Evolutionary conservation across 2,797 vertebrate species (phyloP), one percentile per base, ranked within the genome.

Genomic region (Octomys mimax): DNA sequence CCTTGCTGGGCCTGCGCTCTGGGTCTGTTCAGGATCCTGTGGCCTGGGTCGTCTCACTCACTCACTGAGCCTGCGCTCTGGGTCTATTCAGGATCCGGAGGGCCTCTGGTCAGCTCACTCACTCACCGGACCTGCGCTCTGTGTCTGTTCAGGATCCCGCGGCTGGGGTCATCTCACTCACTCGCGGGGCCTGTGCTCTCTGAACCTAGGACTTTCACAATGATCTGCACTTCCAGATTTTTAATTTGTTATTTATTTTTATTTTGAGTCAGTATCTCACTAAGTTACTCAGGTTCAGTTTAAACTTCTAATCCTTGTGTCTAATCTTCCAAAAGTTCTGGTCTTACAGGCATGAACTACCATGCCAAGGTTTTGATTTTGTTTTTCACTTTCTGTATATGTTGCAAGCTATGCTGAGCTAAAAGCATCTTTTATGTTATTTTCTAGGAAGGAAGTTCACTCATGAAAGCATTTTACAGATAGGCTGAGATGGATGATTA

Each of bases 401-500:
- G 59, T 85, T 87, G 68, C 9, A 81, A 93, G 28, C 57, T 14
- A 5, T 49, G 28, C 66, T 57, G 52, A 36, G 21, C 61, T 64
- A 57, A 91, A 84, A 87, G 54, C 68, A 49, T 83, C 70, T 36
- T 88, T 95, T 80, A 54, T 91, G 92, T 79, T 89, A 75, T 42
- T 95, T 92, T 94, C 80, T 95, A 54, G 36, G 84, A 92, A 87
- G 80, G 73, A 90, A 96, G 93, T 93, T 49, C 59, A 52, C 6
- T 96, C 59, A 39, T 93, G 39, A 81, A 95, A 87, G 83, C 21
- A 64, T 92, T 93, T 59, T 54, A 33, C 61, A 39, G 36, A 36
- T 94, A 91, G 95, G 31, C 54, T 75, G 89, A 90, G 85, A 46
- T 95, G 59, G 90, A 94, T 87, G 39, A 80, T 95, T 94, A 82